Base-by-base conservation (phyloP, 1,140 invertebrate genomes). In the Lepidotrigona ventralis region DNA sequence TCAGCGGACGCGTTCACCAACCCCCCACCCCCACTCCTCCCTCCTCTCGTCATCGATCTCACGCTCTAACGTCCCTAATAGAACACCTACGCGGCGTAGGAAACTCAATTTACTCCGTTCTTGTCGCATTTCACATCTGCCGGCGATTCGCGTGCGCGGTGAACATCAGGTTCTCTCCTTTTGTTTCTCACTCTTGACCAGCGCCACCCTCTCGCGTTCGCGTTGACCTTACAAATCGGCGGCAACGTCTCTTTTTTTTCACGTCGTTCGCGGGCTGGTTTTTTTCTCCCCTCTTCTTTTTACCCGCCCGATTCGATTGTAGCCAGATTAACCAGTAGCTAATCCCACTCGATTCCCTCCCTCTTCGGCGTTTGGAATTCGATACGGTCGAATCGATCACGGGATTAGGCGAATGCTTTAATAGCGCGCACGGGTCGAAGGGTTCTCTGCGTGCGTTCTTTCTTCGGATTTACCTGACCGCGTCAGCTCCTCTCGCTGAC, bases 81-180 rank as follows among this genome's bases (percentile, higher is more conserved):
- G 82, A 84, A 84, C 73, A 39, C 63, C 51, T 56, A 19, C 15
- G 17, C 64, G 64, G 81, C 39, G 74, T 64, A 56, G 71, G 51
- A 56, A 69, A 82, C 64, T 82, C 70, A 82, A 82, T 82, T 77
- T 70, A 58, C 54, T 54, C 54, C 60, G 60, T 4, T 69, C 73
- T 19, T 60, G 73, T 77, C 73, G 64, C 63, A 58, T 77, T 76
- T 76, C 73, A 75, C 53, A 6, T 53, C 63, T 51, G 19, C 64
- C 33, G 66, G 26, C 79, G 54, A 81, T 81, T 74, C 79, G 79
- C 60, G 70, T 46, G 79, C 46, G 12, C 64, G 72, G 46, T 78
- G 68, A 29, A 26, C 33, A 68, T 84, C 78, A 11, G 11, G 60
- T 39, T 66, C 53, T 58, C n/a, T 14, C 17, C 21, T 21, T 23